These are phyloP conservation scores for Scomberomorus guttatus DNA, from an alignment of 2,797 vertebrate species.

Conservation along the genomic window DNA sequence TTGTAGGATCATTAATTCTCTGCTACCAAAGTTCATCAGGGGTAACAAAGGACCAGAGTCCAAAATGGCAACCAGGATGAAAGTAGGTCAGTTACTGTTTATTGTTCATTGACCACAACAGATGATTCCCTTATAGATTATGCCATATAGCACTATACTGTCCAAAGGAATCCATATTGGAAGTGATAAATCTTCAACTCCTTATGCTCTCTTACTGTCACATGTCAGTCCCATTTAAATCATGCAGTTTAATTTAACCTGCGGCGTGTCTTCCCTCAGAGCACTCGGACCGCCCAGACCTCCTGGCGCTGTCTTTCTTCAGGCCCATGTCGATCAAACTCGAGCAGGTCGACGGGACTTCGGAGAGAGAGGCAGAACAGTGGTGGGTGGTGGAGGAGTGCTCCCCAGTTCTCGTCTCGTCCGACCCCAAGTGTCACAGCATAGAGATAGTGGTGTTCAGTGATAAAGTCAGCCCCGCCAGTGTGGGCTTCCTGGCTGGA, in stretches of 20 bases:
- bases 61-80: slow-evolving; percentile 80
- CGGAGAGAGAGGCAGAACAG: slow-evolving; percentile 63
- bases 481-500: slow-evolving; percentile 88
- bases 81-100: slow-evolving; percentile 62
- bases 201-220: neutral
- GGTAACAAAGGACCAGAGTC: slow-evolving; percentile 78
- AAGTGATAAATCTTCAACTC: neutral
- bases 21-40: slow-evolving; percentile 81
- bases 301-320: slow-evolving; percentile 82
- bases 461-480: slow-evolving; percentile 90
- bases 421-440: slow-evolving; percentile 75
- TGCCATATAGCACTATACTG: neutral
- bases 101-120: neutral
- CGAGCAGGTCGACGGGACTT: slow-evolving; percentile 65
- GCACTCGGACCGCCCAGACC: slow-evolving; percentile 65
- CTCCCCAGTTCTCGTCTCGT: slow-evolving; percentile 49
- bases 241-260: neutral
- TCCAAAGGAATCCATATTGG: neutral
- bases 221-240: neutral
- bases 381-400: slow-evolving; percentile 89
- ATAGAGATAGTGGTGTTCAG: slow-evolving; percentile 86
- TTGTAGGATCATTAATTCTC: slow-evolving; percentile 78
- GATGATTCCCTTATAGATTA: neutral
- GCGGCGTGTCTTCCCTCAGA: slow-evolving; percentile 51
- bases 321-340: slow-evolving; percentile 84